Evolutionary conservation across 35 echinoderm and acorn worm genomes (phyloP).

Genomic region (Heliocidaris tuberculata): DNA sequence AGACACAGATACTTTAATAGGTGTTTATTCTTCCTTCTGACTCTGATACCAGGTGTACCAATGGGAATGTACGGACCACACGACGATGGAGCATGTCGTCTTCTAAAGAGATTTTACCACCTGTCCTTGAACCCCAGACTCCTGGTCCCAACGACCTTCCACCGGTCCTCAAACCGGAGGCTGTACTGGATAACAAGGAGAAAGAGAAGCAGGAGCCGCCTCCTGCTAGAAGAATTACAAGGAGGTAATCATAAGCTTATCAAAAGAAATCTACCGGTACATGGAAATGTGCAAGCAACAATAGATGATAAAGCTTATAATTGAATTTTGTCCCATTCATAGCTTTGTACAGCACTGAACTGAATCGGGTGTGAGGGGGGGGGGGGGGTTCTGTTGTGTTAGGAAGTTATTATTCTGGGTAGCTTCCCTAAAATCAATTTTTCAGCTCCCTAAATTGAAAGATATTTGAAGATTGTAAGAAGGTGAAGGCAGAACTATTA

Average conservation of each 20-base stretch:
- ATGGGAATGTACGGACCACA: background rate
- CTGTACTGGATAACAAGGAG: conserved; percentile 39
- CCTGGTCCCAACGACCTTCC: conserved; percentile 47
- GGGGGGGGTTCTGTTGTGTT: background rate
- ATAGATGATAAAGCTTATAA: too few species aligned
- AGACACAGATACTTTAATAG: too few species aligned
- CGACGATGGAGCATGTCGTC: conserved; percentile 22
- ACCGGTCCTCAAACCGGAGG: conserved; percentile 28
- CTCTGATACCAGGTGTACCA: background rate
- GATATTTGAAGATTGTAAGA: too few species aligned
- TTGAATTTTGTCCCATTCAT: too few species aligned
- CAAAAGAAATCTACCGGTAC: background rate
- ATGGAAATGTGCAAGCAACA: background rate
- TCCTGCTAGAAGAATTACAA: conserved; percentile 51
- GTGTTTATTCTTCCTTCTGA: too few species aligned
- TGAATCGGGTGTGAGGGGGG: too few species aligned
- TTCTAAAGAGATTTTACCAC: conserved; percentile 31
- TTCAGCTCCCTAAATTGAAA: too few species aligned
- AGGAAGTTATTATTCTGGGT: background rate
- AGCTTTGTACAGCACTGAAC: too few species aligned
- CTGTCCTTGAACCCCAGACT: conserved; percentile 53
- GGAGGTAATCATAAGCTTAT: conserved; percentile 41
- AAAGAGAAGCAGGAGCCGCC: conserved; percentile 51
- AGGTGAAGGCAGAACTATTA: too few species aligned
- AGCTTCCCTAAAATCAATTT: too few species aligned